Evolutionary conservation across 2,797 vertebrate species (phyloP).

Genomic region (Silurus lanzhouensis): DNA sequence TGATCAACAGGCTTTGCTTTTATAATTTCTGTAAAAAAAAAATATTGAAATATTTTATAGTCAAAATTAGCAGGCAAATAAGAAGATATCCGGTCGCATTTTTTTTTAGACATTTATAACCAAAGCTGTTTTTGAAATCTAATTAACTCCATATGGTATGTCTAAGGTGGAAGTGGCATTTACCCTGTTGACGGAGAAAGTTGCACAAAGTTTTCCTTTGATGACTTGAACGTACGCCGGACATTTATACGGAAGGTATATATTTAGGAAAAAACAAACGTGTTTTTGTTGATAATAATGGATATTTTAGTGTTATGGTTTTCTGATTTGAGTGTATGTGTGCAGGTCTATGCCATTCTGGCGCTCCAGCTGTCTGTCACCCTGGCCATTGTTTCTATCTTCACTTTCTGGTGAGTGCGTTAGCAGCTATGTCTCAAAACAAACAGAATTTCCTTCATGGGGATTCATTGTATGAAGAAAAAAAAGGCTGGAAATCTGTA

Average conservation of each 20-base stretch:
- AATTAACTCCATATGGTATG: slow-evolving; percentile 22
- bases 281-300: not conserved
- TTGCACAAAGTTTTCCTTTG: slow-evolving; percentile 87
- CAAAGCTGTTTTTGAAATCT: not conserved
- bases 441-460: not conserved
- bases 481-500: not conserved
- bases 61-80: not conserved
- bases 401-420: slow-evolving; percentile 89
- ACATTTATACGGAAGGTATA: slow-evolving; percentile 91
- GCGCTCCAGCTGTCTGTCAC: slow-evolving; percentile 88
- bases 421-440: not conserved
- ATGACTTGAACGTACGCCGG: slow-evolving; percentile 84
- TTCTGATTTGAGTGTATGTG: not conserved
- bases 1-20: not conserved
- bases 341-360: slow-evolving; percentile 88
- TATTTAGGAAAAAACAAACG: not conserved
- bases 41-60: not conserved
- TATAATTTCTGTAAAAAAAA: not conserved
- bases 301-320: not conserved
- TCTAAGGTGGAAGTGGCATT: slow-evolving; percentile 69
- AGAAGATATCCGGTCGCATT: not conserved
- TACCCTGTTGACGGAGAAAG: slow-evolving; percentile 78
- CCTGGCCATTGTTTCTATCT: slow-evolving; percentile 83
- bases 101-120: not conserved
- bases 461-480: not conserved